A percentile compares a stretch with the other conserved stretches of the same genome.
These are phyloP conservation scores for Rhopilema esculentum DNA, from an alignment of 30 jellyfish, hydroid and myxozoan genomes.

Conservation along the genomic window DNA sequence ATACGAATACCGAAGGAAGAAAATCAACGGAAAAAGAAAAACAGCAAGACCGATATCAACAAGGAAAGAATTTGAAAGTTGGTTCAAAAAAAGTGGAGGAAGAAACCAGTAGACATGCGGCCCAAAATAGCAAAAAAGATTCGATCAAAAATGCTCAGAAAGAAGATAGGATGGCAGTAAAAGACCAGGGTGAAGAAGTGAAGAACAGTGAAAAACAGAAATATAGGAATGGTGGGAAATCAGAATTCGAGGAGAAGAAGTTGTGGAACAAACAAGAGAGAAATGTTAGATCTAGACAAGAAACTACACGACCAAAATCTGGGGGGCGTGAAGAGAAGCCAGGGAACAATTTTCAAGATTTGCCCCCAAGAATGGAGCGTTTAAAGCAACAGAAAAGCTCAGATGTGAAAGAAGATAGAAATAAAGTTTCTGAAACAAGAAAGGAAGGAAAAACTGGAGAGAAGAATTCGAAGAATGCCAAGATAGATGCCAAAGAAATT, in stretches of 20 bases:
- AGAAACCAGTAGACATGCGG: neutral
- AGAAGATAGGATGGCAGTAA: neutral
- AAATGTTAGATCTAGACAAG: neutral
- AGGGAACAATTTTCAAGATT: neutral
- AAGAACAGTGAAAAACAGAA: neutral
- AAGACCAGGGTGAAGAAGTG: neutral
- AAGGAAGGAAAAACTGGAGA: neutral
- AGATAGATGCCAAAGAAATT: neutral
- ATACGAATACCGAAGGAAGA: neutral
- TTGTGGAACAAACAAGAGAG: neutral
- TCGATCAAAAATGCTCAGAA: neutral
- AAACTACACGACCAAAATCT: neutral
- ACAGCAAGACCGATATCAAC: neutral
- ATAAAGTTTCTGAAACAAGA: neutral
- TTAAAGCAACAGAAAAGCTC: neutral
- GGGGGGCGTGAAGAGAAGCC: neutral
- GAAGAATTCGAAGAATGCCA: neutral
- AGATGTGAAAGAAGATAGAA: neutral
- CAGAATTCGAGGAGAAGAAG: neutral
- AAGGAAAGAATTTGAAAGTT: neutral
- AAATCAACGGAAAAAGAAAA: conserved; percentile 1
- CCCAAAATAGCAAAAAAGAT: neutral
- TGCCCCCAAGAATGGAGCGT: conserved; percentile 48
- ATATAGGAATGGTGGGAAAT: neutral
- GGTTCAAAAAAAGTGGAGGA: neutral